phyloP scores from a whole-genome alignment of 2,797 vertebrate genomes.

The Hippoglossus hippoglossus region DNA sequence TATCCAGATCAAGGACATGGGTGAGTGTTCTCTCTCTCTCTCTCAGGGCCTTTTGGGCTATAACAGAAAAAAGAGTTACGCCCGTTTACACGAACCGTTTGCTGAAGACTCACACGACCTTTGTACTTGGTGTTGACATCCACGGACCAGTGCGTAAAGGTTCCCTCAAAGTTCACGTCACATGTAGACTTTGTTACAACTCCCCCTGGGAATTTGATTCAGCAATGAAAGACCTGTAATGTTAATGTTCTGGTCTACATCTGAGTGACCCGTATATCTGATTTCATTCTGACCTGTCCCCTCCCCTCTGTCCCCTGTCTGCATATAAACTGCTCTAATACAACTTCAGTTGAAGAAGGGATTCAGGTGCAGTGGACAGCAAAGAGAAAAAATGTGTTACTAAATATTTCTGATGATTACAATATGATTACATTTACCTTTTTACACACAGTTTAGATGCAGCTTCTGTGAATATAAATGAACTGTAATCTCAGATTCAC shows the following conservation, averaged over 20 bases:
- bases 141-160: no score
- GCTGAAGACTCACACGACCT: constrained; percentile 44
- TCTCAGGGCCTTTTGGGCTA: neutral
- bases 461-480: neutral
- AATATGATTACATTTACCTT: neutral
- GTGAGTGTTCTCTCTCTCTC: constrained; percentile 72
- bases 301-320: neutral
- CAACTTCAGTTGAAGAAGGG: no score
- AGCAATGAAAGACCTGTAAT: neutral
- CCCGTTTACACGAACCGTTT: neutral
- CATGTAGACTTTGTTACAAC: no score
- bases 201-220: neutral
- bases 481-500: neutral
- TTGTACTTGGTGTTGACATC: constrained; percentile 47
- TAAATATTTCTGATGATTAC: neutral
- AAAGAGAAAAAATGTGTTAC: no score
- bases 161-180: no score
- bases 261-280: neutral
- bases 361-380: no score
- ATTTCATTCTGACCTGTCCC: neutral
- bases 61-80: no score
- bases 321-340: no score
- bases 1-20: constrained; percentile 77
- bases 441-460: neutral
- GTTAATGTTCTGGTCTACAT: neutral